These are phyloP conservation scores for Chromobotia macracanthus DNA, from an alignment of 2,797 vertebrate genomes.

Conservation along the genomic window DNA sequence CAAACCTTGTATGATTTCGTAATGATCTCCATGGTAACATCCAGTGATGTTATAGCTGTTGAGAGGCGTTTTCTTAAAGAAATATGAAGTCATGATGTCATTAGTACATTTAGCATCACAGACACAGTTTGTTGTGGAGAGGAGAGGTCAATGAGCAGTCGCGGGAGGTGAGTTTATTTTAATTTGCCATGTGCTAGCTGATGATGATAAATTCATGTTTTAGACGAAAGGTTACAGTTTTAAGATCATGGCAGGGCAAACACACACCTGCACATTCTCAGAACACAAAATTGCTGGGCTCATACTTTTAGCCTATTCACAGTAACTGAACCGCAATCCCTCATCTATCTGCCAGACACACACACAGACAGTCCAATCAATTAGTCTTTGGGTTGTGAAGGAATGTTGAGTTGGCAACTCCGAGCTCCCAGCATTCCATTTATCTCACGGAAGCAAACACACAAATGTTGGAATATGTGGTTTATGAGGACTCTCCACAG, in stretches of 20 bases:
- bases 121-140: background rate
- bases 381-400: slow-evolving; percentile 70
- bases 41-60: background rate
- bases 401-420: slow-evolving; percentile 69
- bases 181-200: background rate
- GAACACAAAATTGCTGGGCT: slow-evolving; percentile 38
- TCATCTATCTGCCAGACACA: slow-evolving; percentile 69
- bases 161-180: background rate
- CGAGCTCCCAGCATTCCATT: slow-evolving; percentile 45
- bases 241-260: background rate
- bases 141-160: background rate
- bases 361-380: slow-evolving; percentile 74
- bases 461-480: too few relatives aligned
- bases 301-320: slow-evolving; percentile 56
- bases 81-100: background rate
- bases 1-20: slow-evolving; percentile 1
- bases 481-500: too few relatives aligned
- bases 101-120: background rate
- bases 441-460: slow-evolving; percentile 41
- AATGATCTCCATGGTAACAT: slow-evolving; percentile 49
- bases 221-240: slow-evolving; percentile 25
- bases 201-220: slow-evolving; percentile 15
- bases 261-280: background rate
- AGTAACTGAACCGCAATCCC: slow-evolving; percentile 67
- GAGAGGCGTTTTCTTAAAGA: background rate